Evolutionary conservation across 2,888 invertebrate genomes (phyloP).

Genomic region (Muschampia plurimacula): DNA sequence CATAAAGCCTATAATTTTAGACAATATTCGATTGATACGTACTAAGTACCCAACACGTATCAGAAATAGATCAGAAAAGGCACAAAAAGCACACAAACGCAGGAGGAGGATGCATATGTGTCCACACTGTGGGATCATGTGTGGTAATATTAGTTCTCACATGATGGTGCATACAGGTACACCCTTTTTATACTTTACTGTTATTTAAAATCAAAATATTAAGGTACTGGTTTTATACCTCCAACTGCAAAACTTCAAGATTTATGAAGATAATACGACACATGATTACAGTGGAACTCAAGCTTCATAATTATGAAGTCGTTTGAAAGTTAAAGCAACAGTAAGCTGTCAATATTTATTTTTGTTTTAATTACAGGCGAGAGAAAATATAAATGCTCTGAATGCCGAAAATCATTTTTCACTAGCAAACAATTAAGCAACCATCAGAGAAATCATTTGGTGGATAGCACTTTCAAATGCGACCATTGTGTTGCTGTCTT

Average conservation of each 20-base stretch:
- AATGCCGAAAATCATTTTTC: constrained; percentile 57
- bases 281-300: too few species aligned
- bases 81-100: constrained; percentile 19
- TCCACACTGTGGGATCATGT: constrained; percentile 65
- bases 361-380: constrained; percentile 53
- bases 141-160: constrained; percentile 47
- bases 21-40: constrained; percentile 54
- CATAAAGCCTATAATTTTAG: constrained; percentile 59
- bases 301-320: too few species aligned
- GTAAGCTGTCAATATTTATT: background rate
- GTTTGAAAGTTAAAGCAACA: too few species aligned
- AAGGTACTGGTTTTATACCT: background rate
- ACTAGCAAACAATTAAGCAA: constrained; percentile 42
- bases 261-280: background rate
- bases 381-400: constrained; percentile 60
- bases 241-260: background rate
- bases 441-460: constrained; percentile 51
- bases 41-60: constrained; percentile 12
- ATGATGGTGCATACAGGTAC: constrained; percentile 15
- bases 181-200: background rate
- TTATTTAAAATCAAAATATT: background rate
- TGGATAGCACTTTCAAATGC: constrained; percentile 55
- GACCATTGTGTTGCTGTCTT: constrained; percentile 62
- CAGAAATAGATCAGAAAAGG: constrained; percentile 26
- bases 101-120: constrained; percentile 53